Base-by-base conservation (phyloP, 2,888 invertebrate genomes). In the Phragmatobia fuliginosa region DNA sequence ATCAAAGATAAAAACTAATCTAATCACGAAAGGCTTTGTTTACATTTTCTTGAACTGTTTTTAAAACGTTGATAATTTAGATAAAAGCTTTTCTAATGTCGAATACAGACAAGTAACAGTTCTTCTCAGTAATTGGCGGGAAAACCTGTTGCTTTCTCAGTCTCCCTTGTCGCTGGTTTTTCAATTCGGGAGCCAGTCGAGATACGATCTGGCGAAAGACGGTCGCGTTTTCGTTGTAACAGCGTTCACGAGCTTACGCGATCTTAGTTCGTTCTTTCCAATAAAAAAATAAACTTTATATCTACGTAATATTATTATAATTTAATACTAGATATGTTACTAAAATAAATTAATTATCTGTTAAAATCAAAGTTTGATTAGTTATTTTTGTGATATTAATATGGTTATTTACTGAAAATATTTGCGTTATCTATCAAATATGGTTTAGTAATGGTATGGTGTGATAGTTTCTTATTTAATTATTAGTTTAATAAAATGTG, bases 91-190 rank as follows among this genome's bases (percentile, higher is more conserved):
- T 62, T 41, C 1, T 31, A 62, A 18, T 41, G 28, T 21, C 10
- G n/a, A 21, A 21, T 21, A 28, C 21, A 56, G 32, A 32, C 8
- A 31, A 49, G 49, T 31, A 32, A 49, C 32, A 49, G 45, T 63
- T 25, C 28, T 36, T 28, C 36, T 65, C 8, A 25, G 25, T 64
- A 11, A 65, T 38, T 52, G 63, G 63, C 63, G 67, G 49, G 61
- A 41, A 64, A 63, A 67, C 71, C 41, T 71, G 71, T 71, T 71
- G 71, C 71, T 62, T 64, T 32, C 70, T 25, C 31, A 62, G 16
- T 16, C 62, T 31, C 62, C 62, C 41, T 28, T 2, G n/a, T 21
- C 0, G 32, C n/a, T 32, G 16, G 31, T n/a, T 59, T 56, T 31
- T 49, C 49, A 36, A 14, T 59, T 60, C 45, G 10, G 2, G 36